Base-by-base conservation (phyloP, 1,140 invertebrate genomes). In the Archivesica marissinica region DNA sequence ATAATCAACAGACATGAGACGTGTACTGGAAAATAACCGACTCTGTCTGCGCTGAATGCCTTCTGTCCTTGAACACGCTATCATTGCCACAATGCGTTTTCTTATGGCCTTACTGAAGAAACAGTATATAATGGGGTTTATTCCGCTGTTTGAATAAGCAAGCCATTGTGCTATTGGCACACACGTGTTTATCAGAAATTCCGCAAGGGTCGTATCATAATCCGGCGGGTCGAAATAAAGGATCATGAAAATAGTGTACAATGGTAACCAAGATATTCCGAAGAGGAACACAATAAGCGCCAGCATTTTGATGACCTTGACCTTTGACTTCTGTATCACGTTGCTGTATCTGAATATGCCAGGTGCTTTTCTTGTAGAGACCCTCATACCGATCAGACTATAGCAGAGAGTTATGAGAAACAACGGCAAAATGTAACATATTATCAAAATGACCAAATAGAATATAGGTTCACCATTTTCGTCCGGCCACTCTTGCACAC, bases 71-170 rank as follows among this genome's bases (percentile, higher is more conserved):
- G 85, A 35, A 70, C 90, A 90, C n/a, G 81, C 84, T 3, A 88
- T 25, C 79, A 90, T 72, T 1, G 81, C 75, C 17, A 83, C 64
- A 93, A 99, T 99, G 1, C 98, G 98, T 23, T 96, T 96, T 0
- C 98, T 95, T 92, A 98, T 99, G 92, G 99, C 99, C 89, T 98
- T 98, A 93, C 99, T 99, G 94, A 99, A 99, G 93, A 98, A 98
- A 0, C 98, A 98, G 94, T 99, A 99, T n/a, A 99, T 95, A 56
- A 99, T 96, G 0, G 99, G 99, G 94, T 99, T 99, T 89, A 99
- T 98, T 95, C 98, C 99, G 38, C 97, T 98, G 93, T 99, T 99
- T 25, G 98, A 98, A 0, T 97, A 96, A 0, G 98, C 98, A 1
- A 99, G 95, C 98, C 98, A 99, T 93, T 99, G 98, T 0, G 98